Evolutionary conservation across 92 coral and sea anemone species (phyloP).

Genomic region (Pocillopora grandis): DNA sequence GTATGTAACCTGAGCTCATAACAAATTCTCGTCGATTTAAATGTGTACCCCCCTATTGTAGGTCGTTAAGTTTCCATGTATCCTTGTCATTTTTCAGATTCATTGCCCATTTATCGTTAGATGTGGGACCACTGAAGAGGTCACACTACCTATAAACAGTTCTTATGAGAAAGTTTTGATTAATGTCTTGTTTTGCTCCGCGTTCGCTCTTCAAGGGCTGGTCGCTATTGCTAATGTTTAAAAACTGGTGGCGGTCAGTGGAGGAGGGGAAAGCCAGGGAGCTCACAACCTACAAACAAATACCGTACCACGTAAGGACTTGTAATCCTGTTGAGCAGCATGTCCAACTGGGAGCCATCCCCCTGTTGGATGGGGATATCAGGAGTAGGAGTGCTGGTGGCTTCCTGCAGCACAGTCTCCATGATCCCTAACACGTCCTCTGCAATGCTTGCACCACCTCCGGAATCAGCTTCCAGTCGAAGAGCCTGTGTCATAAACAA

Average conservation of each 20-base stretch:
- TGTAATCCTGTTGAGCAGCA: conserved; percentile 91
- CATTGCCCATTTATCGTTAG: no score
- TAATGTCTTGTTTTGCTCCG: no score
- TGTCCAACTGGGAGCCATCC: conserved; percentile 90
- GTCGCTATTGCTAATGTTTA: no score
- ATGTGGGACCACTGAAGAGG: no score
- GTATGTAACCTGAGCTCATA: no score
- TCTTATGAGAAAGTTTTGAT: no score
- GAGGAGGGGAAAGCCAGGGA: not conserved
- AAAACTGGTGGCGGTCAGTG: not conserved
- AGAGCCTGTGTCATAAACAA: conserved; percentile 61
- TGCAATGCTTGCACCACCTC: conserved; percentile 93
- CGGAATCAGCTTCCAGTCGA: conserved; percentile 91
- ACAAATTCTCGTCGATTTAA: no score
- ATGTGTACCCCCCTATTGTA: no score
- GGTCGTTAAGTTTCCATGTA: no score
- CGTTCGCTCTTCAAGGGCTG: no score
- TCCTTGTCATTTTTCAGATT: no score
- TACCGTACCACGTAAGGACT: conserved; percentile 91
- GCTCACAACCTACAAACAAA: not conserved
- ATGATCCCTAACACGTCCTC: conserved; percentile 93
- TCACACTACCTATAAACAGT: no score
- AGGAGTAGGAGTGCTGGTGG: conserved; percentile 79
- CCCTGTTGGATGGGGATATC: conserved; percentile 81
- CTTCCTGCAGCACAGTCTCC: conserved; percentile 93